Evolutionary conservation across 2,888 invertebrate species (phyloP).

Genomic region (Pelosia muscerda): DNA sequence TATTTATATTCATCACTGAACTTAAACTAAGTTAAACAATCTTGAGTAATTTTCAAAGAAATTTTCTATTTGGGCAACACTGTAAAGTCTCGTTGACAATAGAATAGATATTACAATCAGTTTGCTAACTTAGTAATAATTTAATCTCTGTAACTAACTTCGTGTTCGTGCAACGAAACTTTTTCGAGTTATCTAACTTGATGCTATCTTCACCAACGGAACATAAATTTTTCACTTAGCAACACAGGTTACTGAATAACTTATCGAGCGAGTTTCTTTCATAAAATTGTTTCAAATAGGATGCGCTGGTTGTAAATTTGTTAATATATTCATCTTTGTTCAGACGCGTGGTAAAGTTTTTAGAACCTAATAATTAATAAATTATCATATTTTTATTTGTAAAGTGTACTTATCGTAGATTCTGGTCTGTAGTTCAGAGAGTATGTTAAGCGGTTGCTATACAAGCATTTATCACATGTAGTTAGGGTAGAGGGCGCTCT

Average conservation of each 20-base stretch:
- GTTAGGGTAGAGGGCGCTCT: no score
- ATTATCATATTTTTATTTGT: not conserved
- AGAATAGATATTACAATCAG: conserved; percentile 41
- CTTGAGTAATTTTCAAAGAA: conserved; percentile 21
- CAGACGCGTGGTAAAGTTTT: not conserved
- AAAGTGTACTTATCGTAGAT: not conserved
- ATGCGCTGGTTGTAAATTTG: conserved; percentile 1
- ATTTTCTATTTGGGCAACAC: conserved; percentile 26
- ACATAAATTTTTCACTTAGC: conserved; percentile 36
- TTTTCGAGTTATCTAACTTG: conserved; percentile 36
- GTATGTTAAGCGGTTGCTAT: no score
- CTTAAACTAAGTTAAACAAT: conserved; percentile 23
- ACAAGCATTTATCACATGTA: no score
- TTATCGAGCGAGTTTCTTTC: conserved; percentile 5
- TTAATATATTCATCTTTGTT: not conserved
- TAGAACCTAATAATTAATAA: not conserved
- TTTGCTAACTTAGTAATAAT: conserved; percentile 39
- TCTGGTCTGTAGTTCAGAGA: no score
- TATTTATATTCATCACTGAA: conserved; percentile 18
- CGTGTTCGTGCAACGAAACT: conserved; percentile 36
- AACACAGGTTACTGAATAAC: conserved; percentile 22
- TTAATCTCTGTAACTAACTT: conserved; percentile 38
- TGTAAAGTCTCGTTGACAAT: conserved; percentile 32
- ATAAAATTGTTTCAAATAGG: not conserved
- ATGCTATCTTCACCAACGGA: conserved; percentile 32